Conservation (phyloP, 2,113 vertebrate genomes). For the Uria lomvia region DNA sequence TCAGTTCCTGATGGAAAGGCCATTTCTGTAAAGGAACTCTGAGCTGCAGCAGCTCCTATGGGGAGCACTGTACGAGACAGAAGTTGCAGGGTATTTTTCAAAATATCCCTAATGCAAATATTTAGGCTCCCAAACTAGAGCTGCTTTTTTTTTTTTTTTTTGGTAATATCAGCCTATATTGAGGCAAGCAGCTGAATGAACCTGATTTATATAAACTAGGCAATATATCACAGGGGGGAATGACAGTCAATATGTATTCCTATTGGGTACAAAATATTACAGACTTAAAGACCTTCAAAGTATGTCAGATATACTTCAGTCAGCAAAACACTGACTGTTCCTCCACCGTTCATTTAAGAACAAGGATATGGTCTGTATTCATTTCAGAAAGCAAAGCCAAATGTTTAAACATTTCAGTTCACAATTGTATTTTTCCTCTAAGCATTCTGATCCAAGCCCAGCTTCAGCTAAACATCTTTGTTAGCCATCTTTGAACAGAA, state of each 20-base stretch:
- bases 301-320: neutral
- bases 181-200: neutral
- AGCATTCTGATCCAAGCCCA: neutral
- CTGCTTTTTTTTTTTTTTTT: neutral
- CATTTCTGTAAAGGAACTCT: neutral
- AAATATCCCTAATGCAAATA: neutral
- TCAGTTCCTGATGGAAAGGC: neutral
- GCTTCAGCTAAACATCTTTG: neutral
- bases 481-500: neutral
- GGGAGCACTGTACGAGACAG: neutral
- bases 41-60: neutral
- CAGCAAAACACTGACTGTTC: neutral
- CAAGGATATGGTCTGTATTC: neutral
- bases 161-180: neutral
- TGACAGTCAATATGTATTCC: neutral
- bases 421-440: neutral
- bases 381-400: neutral
- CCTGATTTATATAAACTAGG: neutral
- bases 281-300: neutral
- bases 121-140: neutral
- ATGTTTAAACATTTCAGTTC: neutral
- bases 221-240: neutral
- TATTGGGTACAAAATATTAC: neutral
- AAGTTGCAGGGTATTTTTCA: neutral
- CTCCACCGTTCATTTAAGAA: neutral